These are phyloP conservation scores for Carassius carassius DNA, from an alignment of 2,113 vertebrate species.

Conservation along the genomic window DNA sequence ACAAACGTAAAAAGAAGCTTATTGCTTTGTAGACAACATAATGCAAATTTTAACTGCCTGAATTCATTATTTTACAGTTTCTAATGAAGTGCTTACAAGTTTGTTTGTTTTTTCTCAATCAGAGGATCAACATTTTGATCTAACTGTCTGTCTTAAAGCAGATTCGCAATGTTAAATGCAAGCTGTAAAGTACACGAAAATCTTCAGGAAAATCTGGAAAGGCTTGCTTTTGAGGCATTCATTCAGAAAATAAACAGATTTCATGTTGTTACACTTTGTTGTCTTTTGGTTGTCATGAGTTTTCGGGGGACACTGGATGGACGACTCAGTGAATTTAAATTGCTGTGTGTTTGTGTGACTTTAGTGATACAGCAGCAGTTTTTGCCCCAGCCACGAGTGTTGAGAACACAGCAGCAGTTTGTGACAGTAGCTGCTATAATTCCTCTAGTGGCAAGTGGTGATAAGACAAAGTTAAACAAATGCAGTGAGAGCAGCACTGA, in stretches of 20 bases:
- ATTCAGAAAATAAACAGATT: not conserved
- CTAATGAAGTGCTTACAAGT: not conserved
- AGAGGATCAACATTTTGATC: not conserved
- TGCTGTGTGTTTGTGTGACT: constrained; percentile 13
- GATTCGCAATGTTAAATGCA: not conserved
- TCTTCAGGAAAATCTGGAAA: not conserved
- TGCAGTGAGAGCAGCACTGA: constrained; percentile 68
- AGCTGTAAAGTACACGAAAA: not conserved
- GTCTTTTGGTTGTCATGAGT: not conserved
- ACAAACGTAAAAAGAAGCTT: not conserved
- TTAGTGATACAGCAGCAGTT: not conserved
- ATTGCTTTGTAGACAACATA: not conserved
- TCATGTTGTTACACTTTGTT: not conserved
- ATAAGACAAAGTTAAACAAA: constrained; percentile 75
- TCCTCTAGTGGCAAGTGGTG: constrained; percentile 65
- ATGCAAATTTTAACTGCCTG: not conserved
- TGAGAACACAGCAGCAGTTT: constrained; percentile 53
- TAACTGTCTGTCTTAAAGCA: not conserved
- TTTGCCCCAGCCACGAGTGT: constrained; percentile 36
- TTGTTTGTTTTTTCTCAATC: not conserved
- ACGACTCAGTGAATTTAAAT: not conserved
- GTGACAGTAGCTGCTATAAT: constrained; percentile 68
- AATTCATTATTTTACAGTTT: not conserved
- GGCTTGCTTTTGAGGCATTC: not conserved
- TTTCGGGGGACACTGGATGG: not conserved